Percentiles rank a stretch among this genome's conserved stretches.
These are phyloP conservation scores for Temnothorax unifasciatus DNA, from an alignment of 2,888 invertebrate genomes.

Conservation along the genomic window DNA sequence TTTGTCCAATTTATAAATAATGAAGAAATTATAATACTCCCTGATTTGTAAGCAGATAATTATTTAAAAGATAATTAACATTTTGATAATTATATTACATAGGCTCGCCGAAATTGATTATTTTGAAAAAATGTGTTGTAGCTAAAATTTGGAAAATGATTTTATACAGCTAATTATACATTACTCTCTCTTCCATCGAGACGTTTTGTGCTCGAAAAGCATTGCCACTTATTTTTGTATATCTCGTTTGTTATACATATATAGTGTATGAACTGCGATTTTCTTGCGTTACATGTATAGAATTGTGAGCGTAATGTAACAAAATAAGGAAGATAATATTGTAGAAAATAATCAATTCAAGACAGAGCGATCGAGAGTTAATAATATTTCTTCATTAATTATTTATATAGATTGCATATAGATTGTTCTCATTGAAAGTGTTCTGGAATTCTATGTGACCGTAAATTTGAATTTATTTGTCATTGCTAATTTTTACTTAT, in stretches of 20 bases:
- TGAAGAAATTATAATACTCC: neutral
- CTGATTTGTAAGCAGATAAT: neutral
- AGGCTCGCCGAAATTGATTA: neutral
- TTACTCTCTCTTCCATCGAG: conserved; percentile 17
- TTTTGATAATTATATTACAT: conserved; percentile 9
- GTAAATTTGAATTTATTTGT: neutral
- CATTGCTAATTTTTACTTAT: neutral
- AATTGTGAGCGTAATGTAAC: conserved; percentile 22
- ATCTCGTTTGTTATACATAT: conserved; percentile 46
- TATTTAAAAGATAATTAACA: no score
- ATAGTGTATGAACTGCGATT: conserved; percentile 16
- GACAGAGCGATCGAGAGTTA: conserved; percentile 31
- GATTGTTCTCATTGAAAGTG: neutral
- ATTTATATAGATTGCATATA: neutral
- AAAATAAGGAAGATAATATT: neutral
- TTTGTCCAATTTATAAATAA: neutral
- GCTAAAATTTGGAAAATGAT: conserved; percentile 11
- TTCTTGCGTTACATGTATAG: conserved; percentile 24
- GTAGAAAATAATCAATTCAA: conserved; percentile 13
- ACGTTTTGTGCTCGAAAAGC: neutral
- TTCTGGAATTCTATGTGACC: neutral
- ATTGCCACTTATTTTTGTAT: conserved; percentile 33
- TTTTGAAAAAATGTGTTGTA: neutral
- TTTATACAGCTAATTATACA: conserved; percentile 40
- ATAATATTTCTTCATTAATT: conserved; percentile 12